A percentile compares a stretch with the other conserved stretches of the same genome.
Evolutionary conservation across 2,113 vertebrate genomes (phyloP).

Genomic region (Phoenicopterus ruber): DNA sequence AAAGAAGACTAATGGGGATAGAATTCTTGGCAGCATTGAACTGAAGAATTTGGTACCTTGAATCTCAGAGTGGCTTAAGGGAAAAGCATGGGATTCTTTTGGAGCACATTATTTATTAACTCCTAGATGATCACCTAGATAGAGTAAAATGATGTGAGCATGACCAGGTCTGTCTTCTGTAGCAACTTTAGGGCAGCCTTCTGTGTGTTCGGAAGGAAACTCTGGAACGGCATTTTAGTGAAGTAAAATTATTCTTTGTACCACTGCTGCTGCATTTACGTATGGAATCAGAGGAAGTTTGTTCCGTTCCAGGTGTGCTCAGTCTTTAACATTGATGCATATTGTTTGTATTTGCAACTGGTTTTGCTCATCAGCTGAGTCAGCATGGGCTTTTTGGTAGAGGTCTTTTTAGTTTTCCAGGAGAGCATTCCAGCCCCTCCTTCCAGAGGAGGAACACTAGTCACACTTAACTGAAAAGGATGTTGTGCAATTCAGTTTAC

Average conservation of each 20-base stretch:
- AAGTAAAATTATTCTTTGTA: background rate
- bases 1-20: background rate
- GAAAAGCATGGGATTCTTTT: background rate
- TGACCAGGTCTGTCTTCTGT: background rate
- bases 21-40: background rate
- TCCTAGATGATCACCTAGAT: background rate
- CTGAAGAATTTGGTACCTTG: background rate
- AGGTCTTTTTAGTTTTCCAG: background rate
- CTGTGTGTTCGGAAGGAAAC: background rate
- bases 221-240: background rate
- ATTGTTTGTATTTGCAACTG: background rate
- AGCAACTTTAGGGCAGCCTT: background rate
- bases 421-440: background rate
- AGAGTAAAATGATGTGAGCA: background rate
- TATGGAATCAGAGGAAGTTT: background rate
- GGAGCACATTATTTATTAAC: background rate
- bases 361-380: background rate
- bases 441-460: background rate
- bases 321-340: fast-evolving
- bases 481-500: background rate
- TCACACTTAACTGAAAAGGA: background rate
- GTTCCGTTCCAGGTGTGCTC: background rate
- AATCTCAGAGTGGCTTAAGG: background rate
- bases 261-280: background rate
- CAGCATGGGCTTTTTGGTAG: background rate